These are phyloP conservation scores for Oreonectes daqikongensis DNA, from an alignment of 2,797 vertebrate species.

Conservation along the genomic window DNA sequence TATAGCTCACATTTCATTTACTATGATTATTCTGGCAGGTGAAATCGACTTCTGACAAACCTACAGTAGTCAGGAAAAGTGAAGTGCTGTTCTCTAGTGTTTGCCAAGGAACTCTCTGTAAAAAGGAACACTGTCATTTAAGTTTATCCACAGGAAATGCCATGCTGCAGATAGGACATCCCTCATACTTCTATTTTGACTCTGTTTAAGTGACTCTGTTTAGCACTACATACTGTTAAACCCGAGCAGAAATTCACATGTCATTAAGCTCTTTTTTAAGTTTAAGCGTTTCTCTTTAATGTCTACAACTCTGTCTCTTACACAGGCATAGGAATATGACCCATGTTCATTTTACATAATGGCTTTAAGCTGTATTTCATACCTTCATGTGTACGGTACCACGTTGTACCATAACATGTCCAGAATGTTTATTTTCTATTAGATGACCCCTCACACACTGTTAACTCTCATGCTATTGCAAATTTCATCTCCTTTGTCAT, in stretches of 20 bases:
- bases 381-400: background rate
- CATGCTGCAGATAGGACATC: constrained; percentile 51
- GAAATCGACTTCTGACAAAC: background rate
- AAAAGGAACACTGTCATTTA: constrained; percentile 49
- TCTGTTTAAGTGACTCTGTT: constrained; percentile 37
- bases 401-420: background rate
- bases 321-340: too few relatives aligned
- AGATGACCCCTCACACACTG: too few relatives aligned
- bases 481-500: too few relatives aligned
- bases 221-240: constrained; percentile 20
- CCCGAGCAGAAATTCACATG: constrained; percentile 8
- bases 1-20: too few relatives aligned
- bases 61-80: background rate
- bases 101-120: constrained; percentile 32
- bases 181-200: constrained; percentile 48
- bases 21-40: background rate
- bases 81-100: background rate
- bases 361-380: background rate
- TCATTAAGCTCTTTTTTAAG: too few relatives aligned
- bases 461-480: too few relatives aligned
- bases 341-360: background rate
- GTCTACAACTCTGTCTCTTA: background rate
- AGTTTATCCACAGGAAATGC: constrained; percentile 58
- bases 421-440: too few relatives aligned
- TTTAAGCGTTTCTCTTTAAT: background rate